Conservation (phyloP, 1,140 invertebrate species). For the Schlechtendalia chinensis region DNA sequence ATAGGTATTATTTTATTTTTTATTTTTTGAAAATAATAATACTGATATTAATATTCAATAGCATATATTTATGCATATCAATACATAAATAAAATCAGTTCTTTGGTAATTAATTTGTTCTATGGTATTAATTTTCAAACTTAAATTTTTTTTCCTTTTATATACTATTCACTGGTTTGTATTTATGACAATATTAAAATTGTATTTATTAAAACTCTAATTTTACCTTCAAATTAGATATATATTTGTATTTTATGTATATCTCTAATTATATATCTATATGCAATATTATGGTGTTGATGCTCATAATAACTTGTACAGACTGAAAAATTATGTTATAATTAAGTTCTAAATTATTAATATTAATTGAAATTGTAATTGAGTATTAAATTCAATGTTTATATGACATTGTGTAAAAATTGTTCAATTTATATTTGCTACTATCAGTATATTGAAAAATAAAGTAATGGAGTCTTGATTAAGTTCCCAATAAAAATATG, state of each 20-base stretch:
- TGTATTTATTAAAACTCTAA: background rate
- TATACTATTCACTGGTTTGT: too few species aligned
- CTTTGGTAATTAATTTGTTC: background rate
- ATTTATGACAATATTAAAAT: too few species aligned
- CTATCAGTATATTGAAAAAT: conserved; percentile 10
- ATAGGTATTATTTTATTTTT: conserved; percentile 10
- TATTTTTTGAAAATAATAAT: background rate
- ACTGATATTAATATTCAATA: background rate
- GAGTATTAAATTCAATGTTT: conserved; percentile 7
- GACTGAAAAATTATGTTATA: background rate
- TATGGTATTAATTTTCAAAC: background rate
- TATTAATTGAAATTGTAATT: background rate
- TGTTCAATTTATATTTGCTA: background rate
- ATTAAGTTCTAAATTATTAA: conserved; percentile 18
- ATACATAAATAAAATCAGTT: background rate
- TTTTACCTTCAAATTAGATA: background rate
- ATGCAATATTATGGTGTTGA: background rate
- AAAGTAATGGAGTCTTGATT: conserved; percentile 16
- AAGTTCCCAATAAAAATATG: background rate
- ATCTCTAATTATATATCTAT: background rate
- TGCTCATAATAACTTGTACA: background rate
- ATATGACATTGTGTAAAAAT: conserved; percentile 3
- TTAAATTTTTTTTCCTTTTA: too few species aligned
- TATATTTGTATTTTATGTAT: conserved; percentile 5
- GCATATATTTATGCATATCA: background rate